Evolutionary conservation across 2,888 invertebrate genomes (phyloP), one percentile per base, ranked within the genome.

Genomic region (Rhaphigaster nebulosa): DNA sequence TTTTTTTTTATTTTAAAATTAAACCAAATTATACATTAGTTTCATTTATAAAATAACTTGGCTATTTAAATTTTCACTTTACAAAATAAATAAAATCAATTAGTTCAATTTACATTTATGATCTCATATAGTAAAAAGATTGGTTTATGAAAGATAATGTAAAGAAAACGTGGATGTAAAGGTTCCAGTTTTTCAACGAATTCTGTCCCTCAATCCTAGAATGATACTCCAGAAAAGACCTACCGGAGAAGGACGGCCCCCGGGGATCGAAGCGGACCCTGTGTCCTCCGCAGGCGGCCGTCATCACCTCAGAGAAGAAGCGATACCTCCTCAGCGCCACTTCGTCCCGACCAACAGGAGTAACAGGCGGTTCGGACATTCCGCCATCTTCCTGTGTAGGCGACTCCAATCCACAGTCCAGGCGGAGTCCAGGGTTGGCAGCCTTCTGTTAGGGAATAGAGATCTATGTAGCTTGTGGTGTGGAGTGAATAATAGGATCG

Each of bases 281-380:
- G 94, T 97, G 97, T 93, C 96, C 96, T 90, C 96, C 96, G 92
- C 96, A 96, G 87, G 96, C 96, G 92, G 96, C 96, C 92, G 95
- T 95, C 92, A 97, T 95, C 91, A 97, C 95, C 93, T 97, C 97
- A 90, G 97, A 96, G 94, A 97, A 97, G 94, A 97, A 96, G 93
- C 97, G 95, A 94, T 97, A 97, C 91, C 97, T 95, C 92, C 96
- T 95, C 92, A 97, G 94, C 92, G 97, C 97, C 92, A 97, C 94
- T 93, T 97, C 97, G 94, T 97, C 97, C 91, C 96, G 90, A 90
- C 97, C 97, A 87, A 97, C 96, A 29, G 96, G 97, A 91, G 96
- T 97, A 91, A 96, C 97, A 87, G 97, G 97, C 92, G 96, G 96
- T 92, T 96, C 96, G 92, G 94, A 94, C 92, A 95, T 95, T n/a